Conservation (phyloP, 1,140 invertebrate genomes). For the Pseudomyrmex concolor region DNA sequence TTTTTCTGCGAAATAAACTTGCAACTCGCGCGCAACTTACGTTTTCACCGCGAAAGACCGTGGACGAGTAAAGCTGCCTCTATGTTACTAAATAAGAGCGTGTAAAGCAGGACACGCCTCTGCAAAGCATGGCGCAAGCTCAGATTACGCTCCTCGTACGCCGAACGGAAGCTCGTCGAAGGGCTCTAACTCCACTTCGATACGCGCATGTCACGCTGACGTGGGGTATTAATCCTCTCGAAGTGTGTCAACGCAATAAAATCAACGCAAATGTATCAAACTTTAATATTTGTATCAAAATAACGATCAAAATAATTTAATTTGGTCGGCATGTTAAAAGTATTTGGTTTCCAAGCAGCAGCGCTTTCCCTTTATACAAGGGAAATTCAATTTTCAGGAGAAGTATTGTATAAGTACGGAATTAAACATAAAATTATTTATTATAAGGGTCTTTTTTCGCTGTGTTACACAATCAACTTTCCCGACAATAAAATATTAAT, state of each 20-base stretch:
- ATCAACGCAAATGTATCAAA: neutral
- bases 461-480: neutral
- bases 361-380: no score
- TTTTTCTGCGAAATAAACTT: conserved; percentile 2
- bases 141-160: neutral
- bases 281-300: neutral
- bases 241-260: conserved; percentile 21
- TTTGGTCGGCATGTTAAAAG: neutral
- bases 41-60: conserved; percentile 32
- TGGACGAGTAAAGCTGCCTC: conserved; percentile 49
- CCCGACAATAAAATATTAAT: conserved; percentile 14
- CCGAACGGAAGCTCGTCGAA: conserved; percentile 21
- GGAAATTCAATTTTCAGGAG: no score
- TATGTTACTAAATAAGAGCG: conserved; percentile 53
- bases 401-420: neutral
- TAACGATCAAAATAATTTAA: neutral
- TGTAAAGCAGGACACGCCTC: conserved; percentile 54
- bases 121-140: conserved; percentile 44
- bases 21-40: conserved; percentile 20
- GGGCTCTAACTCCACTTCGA: conserved; percentile 20
- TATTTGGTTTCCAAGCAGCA: no score
- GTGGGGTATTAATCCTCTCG: neutral
- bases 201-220: conserved; percentile 19
- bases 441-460: neutral
- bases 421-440: conserved; percentile 9